Percentiles rank a stretch among this genome's conserved stretches.
These are phyloP conservation scores for Drosophila helvetica DNA, from an alignment of 2,888 invertebrate species.

Conservation along the genomic window DNA sequence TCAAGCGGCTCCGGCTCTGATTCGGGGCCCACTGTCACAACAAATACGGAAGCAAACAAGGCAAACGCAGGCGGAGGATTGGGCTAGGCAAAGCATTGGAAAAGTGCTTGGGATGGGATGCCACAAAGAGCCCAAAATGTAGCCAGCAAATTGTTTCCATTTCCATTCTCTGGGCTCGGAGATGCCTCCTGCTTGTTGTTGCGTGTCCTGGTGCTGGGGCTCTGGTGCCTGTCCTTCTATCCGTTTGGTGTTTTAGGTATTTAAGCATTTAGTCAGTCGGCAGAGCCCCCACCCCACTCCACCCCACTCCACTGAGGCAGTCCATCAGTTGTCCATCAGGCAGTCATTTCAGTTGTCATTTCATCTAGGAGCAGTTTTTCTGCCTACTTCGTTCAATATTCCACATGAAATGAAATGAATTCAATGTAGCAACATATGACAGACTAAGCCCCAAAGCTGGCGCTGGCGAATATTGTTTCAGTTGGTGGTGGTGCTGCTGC, in stretches of 20 bases:
- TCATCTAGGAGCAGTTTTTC: conserved; percentile 46
- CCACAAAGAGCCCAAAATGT: conserved; percentile 42
- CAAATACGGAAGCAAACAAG: conserved; percentile 40
- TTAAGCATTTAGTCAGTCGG: conserved; percentile 69
- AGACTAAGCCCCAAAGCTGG: conserved; percentile 22
- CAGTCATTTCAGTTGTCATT: conserved; percentile 67
- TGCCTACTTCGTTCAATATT: conserved; percentile 1
- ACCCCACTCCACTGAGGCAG: conserved; percentile 30
- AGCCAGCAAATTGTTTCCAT: conserved; percentile 74
- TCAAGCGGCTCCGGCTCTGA: conserved; percentile 61
- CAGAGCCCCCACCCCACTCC: no score
- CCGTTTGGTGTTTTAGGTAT: conserved; percentile 62
- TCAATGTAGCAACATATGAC: conserved; percentile 19
- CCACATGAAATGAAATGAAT: conserved; percentile 24
- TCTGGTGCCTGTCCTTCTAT: conserved; percentile 29
- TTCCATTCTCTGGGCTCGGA: conserved; percentile 49
- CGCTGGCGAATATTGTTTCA: neutral
- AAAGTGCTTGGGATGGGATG: conserved; percentile 13
- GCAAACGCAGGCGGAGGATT: conserved; percentile 2
- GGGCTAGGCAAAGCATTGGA: conserved; percentile 6
- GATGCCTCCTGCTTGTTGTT: neutral
- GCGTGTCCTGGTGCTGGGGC: conserved; percentile 1
- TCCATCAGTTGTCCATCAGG: no score
- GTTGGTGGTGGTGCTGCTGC: neutral
- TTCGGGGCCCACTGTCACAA: conserved; percentile 53